A percentile compares a stretch with the other conserved stretches of the same genome.
phyloP scores from a whole-genome alignment of 2,888 invertebrate genomes.

The Leptinotarsa haldemani region DNA sequence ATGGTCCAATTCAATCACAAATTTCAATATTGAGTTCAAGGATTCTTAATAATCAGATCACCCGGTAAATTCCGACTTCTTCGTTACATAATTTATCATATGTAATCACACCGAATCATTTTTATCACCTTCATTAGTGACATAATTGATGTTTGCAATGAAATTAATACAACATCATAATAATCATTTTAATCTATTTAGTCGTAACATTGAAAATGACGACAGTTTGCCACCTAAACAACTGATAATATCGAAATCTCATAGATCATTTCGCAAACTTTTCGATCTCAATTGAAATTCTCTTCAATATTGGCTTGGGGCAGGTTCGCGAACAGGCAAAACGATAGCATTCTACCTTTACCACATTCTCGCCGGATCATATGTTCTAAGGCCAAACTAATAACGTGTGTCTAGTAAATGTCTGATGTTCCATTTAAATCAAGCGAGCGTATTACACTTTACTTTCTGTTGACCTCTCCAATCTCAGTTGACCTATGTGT shows the following conservation, averaged over 20 bases:
- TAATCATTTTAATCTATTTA: background rate
- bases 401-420: conserved; percentile 45
- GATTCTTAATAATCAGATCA: background rate
- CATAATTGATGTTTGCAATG: background rate
- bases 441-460: conserved; percentile 33
- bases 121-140: background rate
- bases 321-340: background rate
- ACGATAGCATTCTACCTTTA: background rate
- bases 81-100: background rate
- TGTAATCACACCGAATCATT: background rate
- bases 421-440: conserved; percentile 43
- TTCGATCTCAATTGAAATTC: background rate
- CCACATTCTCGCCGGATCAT: conserved; percentile 19
- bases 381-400: conserved; percentile 46
- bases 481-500: conserved; percentile 46
- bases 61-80: background rate
- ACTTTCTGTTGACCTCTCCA: conserved; percentile 44
- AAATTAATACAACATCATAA: background rate
- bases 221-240: background rate
- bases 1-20: too few species aligned
- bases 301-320: background rate
- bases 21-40: background rate
- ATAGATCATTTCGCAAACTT: background rate
- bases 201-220: background rate
- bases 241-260: background rate